phyloP scores from a whole-genome alignment of 2,113 vertebrate genomes.

The Myodes glareolus region DNA sequence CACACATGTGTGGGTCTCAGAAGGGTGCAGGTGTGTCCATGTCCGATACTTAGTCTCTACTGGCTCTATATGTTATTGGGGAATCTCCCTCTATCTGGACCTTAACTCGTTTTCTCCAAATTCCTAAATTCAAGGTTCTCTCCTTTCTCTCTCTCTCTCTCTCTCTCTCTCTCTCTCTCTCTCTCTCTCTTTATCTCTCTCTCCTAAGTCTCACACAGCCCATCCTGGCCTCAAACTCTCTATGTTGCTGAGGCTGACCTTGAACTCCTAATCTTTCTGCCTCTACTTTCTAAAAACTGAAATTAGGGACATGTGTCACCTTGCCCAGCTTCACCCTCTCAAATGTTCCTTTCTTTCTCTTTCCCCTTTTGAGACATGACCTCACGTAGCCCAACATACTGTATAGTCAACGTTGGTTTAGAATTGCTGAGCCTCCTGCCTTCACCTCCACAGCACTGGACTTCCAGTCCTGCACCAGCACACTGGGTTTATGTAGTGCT shows the following conservation, averaged over 20 bases:
- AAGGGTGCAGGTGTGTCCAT: background rate
- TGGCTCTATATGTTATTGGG: accelerated
- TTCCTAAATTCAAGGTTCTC: background rate
- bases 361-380: background rate
- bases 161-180: background rate
- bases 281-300: background rate
- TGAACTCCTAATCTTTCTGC: background rate
- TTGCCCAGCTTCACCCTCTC: too few species aligned
- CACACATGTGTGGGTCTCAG: background rate
- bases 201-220: background rate
- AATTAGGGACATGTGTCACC: too few species aligned
- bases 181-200: background rate
- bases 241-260: background rate
- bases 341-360: background rate
- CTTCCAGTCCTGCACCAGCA: background rate
- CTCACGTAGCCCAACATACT: background rate
- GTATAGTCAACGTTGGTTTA: background rate
- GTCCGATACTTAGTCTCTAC: accelerated
- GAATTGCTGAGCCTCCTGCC: background rate
- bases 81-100: background rate
- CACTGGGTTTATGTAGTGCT: background rate
- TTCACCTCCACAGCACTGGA: background rate
- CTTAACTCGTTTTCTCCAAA: background rate
- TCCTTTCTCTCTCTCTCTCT: background rate
- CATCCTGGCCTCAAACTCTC: background rate